These are phyloP conservation scores for Dione juno DNA, from an alignment of 2,888 invertebrate species.

Conservation along the genomic window DNA sequence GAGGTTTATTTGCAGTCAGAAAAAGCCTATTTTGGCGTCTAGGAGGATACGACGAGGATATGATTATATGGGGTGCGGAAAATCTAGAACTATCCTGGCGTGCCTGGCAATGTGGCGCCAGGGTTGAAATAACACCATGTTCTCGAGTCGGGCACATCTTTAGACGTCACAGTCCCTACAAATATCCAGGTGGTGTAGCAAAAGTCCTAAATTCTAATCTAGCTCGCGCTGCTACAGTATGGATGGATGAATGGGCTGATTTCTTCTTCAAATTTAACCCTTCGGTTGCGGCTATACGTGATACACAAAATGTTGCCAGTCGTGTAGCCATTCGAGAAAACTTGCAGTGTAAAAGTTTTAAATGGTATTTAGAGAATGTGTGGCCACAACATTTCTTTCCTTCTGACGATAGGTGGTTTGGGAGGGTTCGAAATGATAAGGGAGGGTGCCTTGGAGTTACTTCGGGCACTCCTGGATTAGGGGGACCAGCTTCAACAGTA, in stretches of 20 bases:
- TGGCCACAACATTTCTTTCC: constrained; percentile 99
- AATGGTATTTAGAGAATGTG: constrained; percentile 96
- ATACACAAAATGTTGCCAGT: constrained; percentile 84
- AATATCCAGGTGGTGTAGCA: constrained; percentile 95
- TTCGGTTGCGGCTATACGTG: constrained; percentile 83
- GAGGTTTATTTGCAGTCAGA: constrained; percentile 95
- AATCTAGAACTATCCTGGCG: constrained; percentile 98
- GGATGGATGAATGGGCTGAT: constrained; percentile 99
- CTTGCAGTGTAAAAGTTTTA: constrained; percentile 92
- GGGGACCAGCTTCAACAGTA: constrained; percentile 87
- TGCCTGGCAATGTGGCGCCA: constrained; percentile 97
- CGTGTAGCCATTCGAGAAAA: constrained; percentile 87
- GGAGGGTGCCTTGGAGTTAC: constrained; percentile 70
- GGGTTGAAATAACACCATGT: constrained; percentile 95
- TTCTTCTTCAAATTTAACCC: constrained; percentile 95
- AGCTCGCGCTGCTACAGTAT: constrained; percentile 96
- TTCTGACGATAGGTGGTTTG: constrained; percentile 93
- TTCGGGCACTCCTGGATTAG: constrained; percentile 85
- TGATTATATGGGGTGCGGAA: constrained; percentile 98
- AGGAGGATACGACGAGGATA: constrained; percentile 88
- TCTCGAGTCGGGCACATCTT: constrained; percentile 97
- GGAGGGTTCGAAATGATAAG: constrained; percentile 87
- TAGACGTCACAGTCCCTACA: constrained; percentile 96
- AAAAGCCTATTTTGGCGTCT: constrained; percentile 93
- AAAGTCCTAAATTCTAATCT: constrained; percentile 95